phyloP scores from a whole-genome alignment of 2,113 vertebrate species.

The Cygnus buccinator region DNA sequence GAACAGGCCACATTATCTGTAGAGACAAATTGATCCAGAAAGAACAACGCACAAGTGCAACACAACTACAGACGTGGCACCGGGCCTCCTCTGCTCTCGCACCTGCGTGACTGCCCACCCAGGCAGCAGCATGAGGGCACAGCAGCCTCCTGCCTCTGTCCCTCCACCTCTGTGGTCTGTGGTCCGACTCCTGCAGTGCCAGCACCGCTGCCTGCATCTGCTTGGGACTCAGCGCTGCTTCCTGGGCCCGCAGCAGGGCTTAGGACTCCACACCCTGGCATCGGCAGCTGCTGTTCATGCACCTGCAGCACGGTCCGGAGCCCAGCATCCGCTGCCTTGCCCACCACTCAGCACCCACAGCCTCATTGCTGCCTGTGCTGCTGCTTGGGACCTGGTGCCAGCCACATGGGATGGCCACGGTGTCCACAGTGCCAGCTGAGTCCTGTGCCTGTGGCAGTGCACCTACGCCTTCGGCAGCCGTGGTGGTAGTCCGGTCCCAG shows the following conservation, averaged over 20 bases:
- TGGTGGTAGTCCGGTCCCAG: neutral
- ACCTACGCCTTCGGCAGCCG: fast-evolving
- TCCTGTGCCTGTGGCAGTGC: neutral
- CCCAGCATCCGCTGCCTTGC: fast-evolving
- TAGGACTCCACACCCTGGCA: neutral
- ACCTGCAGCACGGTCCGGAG: fast-evolving
- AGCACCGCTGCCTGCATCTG: neutral
- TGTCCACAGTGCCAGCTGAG: neutral
- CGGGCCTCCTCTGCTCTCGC: neutral
- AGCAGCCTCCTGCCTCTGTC: neutral
- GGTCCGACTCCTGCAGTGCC: neutral
- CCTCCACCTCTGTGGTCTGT: fast-evolving
- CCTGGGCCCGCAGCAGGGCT: fast-evolving
- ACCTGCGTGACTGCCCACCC: neutral
- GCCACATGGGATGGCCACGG: fast-evolving
- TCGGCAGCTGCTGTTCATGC: fast-evolving
- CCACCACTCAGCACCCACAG: neutral
- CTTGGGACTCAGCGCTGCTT: fast-evolving
- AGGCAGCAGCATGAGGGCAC: neutral
- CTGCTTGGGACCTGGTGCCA: neutral
- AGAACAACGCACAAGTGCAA: neutral
- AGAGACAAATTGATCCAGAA: neutral
- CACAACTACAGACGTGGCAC: neutral
- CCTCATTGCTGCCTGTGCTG: fast-evolving
- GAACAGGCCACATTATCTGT: neutral